These are phyloP conservation scores for Microctenopoma steveboyesi DNA, from an alignment of 2,797 vertebrate genomes.

Conservation along the genomic window DNA sequence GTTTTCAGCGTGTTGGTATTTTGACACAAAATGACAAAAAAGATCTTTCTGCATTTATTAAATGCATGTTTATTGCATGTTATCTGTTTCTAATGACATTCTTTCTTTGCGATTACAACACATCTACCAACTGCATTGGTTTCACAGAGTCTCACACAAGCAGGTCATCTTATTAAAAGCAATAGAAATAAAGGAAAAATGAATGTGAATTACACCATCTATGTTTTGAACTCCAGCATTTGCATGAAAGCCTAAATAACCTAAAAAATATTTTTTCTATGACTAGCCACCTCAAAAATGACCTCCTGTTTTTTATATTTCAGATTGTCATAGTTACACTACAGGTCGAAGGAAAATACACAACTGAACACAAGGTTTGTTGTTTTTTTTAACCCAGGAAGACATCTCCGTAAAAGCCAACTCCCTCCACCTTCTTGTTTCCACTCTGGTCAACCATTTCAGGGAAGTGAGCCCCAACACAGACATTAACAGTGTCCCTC, in stretches of 20 bases:
- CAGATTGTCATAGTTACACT: constrained; percentile 2
- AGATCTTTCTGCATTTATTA: not conserved
- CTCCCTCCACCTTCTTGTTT: constrained; percentile 56
- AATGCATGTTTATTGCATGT: not conserved
- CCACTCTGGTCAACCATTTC: constrained; percentile 69
- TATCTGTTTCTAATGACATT: not conserved
- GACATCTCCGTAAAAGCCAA: constrained; percentile 75
- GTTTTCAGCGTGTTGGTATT: too few relatives aligned
- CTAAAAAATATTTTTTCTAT: constrained; percentile 7
- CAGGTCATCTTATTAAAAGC: constrained; percentile 1
- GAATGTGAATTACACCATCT: constrained; percentile 22
- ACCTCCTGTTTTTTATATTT: constrained; percentile 5
- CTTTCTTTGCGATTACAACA: too few relatives aligned
- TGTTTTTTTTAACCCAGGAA: constrained; percentile 75
- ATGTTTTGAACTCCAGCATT: constrained; percentile 15
- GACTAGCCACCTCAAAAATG: constrained; percentile 39
- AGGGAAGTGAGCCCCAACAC: constrained; percentile 78
- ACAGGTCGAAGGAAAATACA: constrained; percentile 12
- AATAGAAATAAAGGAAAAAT: constrained; percentile 15
- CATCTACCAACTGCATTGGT: too few relatives aligned
- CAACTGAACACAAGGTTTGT: not conserved
- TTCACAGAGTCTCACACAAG: not conserved
- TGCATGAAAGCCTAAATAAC: constrained; percentile 18
- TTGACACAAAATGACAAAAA: not conserved
- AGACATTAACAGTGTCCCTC: constrained; percentile 84